Evolutionary conservation across 2,797 vertebrate species (phyloP).

Genomic region (Otolemur crassicaudatus): DNA sequence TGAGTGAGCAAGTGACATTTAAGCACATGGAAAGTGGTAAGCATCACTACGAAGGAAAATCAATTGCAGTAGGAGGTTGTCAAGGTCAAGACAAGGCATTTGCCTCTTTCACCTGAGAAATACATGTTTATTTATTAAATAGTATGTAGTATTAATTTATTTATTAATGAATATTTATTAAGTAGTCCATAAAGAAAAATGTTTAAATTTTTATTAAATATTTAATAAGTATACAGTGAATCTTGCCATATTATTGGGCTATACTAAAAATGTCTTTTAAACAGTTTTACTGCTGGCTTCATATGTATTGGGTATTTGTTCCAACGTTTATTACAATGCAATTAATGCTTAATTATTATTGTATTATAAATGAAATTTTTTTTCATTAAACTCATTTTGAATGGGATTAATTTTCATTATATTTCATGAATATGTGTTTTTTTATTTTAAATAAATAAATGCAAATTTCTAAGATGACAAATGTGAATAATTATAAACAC

Average conservation of each 20-base stretch:
- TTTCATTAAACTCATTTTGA: constrained; percentile 24
- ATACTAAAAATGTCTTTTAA: background rate
- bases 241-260: background rate
- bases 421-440: background rate
- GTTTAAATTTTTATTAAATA: background rate
- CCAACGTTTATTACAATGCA: background rate
- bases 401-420: background rate
- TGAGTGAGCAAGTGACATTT: background rate
- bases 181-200: background rate
- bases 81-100: background rate
- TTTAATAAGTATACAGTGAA: constrained; percentile 12
- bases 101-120: background rate
- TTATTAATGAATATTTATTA: background rate
- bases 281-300: background rate
- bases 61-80: background rate
- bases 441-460: background rate
- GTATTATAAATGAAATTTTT: background rate
- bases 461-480: background rate
- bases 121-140: background rate
- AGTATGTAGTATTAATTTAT: background rate
- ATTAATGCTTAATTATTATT: constrained; percentile 30
- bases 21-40: background rate
- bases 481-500: background rate
- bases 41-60: background rate
- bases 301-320: background rate